Percentiles rank a stretch among this genome's conserved stretches.
Evolutionary conservation across 2,888 invertebrate species (phyloP).

Genomic region (Drosophila sordidula): DNA sequence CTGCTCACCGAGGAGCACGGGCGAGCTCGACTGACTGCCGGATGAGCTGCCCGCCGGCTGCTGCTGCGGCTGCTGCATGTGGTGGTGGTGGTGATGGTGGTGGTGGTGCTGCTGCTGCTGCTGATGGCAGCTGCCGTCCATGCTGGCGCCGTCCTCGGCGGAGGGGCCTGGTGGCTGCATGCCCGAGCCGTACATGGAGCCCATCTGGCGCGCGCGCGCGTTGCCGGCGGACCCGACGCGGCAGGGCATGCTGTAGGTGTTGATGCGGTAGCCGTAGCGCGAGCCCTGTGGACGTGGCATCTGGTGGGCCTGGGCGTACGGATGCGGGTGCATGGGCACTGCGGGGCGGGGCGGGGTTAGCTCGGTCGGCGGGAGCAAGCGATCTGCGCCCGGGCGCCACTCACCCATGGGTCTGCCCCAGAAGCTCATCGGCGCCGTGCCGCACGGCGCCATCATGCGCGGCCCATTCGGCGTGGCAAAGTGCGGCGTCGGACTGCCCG

Average conservation of each 20-base stretch:
- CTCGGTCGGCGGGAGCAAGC: no score
- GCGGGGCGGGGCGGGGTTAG: neutral
- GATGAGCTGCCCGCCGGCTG: neutral
- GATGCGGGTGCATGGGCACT: constrained; percentile 39
- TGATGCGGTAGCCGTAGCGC: constrained; percentile 32
- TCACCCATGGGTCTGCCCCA: constrained; percentile 48
- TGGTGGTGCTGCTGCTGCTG: neutral
- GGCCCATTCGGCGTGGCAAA: constrained; percentile 3
- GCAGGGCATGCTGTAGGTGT: constrained; percentile 25
- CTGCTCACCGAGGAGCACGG: neutral
- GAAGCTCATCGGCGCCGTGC: constrained; percentile 15
- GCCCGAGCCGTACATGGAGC: neutral
- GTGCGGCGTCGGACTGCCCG: neutral
- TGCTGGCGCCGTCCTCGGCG: constrained; percentile 7
- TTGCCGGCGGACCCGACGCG: constrained; percentile 29
- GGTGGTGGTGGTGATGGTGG: neutral
- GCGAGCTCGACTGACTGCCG: neutral
- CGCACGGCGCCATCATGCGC: constrained; percentile 27
- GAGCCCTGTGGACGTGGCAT: constrained; percentile 18
- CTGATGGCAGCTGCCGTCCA: neutral
- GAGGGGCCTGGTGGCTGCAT: neutral
- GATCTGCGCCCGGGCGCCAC: neutral
- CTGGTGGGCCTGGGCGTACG: constrained; percentile 21
- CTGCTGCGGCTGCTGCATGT: neutral
- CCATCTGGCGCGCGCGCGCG: constrained; percentile 14